phyloP scores from a whole-genome alignment of 2,888 invertebrate genomes.

The Apodemia duryi region DNA sequence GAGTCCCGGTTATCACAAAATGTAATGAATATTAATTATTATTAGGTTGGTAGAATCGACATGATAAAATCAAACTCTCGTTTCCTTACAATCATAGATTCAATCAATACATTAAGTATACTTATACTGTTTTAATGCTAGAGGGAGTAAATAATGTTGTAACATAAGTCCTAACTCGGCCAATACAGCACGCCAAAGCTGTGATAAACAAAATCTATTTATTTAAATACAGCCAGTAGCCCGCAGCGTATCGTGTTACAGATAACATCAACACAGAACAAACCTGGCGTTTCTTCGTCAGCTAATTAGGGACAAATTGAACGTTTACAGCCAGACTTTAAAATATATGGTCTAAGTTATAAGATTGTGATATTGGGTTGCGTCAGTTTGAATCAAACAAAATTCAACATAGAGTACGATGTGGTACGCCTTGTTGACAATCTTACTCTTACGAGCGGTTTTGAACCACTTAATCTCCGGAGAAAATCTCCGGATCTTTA shows the following conservation, averaged over 20 bases:
- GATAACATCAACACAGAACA: slow-evolving; percentile 48
- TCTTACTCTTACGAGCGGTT: no score
- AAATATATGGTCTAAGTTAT: slow-evolving; percentile 6
- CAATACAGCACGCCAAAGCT: slow-evolving; percentile 10
- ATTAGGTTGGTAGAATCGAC: neutral
- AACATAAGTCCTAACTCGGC: slow-evolving; percentile 3
- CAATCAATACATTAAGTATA: neutral
- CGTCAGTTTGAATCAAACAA: neutral
- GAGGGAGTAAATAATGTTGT: neutral
- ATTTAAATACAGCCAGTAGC: slow-evolving; percentile 7
- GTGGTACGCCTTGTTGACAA: no score
- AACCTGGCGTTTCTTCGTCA: slow-evolving; percentile 51
- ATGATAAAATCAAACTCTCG: neutral
- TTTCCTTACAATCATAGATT: neutral
- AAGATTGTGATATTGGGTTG: neutral
- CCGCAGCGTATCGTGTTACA: slow-evolving; percentile 43
- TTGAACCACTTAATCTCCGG: no score
- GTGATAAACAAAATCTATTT: slow-evolving; percentile 26
- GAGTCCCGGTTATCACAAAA: no score
- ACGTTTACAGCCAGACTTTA: slow-evolving; percentile 53
- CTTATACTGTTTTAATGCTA: neutral
- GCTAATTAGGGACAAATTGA: slow-evolving; percentile 69
- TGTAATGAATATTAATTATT: no score
- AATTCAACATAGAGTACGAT: no score
- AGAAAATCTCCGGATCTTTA: no score